Conservation (phyloP, 1,140 invertebrate species). For the Drosophila carrolli region DNA sequence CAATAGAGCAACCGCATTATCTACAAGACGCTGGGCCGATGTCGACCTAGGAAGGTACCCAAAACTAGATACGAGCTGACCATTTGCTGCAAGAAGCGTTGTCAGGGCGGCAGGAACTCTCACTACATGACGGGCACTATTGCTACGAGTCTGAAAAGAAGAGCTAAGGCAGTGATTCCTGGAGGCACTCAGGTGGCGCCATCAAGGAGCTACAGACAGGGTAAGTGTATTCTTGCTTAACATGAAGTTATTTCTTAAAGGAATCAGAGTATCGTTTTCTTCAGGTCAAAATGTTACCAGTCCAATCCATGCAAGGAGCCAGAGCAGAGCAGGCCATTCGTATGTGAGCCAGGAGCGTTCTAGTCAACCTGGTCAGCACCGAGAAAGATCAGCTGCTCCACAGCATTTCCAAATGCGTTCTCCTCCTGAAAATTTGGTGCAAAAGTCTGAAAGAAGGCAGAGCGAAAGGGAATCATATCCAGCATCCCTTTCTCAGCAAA, state of each 20-base stretch:
- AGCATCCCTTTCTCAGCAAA: neutral
- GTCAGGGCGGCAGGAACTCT: constrained; percentile 14
- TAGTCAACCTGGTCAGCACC: neutral
- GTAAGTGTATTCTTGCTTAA: neutral
- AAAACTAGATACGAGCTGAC: constrained; percentile 13
- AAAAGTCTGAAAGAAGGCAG: neutral
- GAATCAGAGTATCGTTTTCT: neutral
- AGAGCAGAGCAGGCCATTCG: neutral
- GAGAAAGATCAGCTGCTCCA: neutral
- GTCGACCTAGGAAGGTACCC: constrained; percentile 1
- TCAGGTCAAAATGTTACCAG: neutral
- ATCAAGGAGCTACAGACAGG: neutral
- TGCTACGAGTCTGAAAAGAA: neutral
- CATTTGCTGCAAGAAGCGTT: constrained; percentile 15
- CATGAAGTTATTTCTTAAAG: neutral
- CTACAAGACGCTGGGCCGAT: constrained; percentile 4
- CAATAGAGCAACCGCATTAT: constrained; percentile 8
- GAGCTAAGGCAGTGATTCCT: neutral
- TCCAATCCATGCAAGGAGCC: neutral
- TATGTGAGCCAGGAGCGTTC: neutral
- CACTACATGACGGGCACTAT: neutral
- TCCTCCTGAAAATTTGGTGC: neutral
- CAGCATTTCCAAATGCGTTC: neutral
- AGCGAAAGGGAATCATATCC: neutral
- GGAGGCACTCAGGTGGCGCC: neutral